phyloP scores from a whole-genome alignment of 1,140 invertebrate genomes.

The Leptoteleia sp. region DNA sequence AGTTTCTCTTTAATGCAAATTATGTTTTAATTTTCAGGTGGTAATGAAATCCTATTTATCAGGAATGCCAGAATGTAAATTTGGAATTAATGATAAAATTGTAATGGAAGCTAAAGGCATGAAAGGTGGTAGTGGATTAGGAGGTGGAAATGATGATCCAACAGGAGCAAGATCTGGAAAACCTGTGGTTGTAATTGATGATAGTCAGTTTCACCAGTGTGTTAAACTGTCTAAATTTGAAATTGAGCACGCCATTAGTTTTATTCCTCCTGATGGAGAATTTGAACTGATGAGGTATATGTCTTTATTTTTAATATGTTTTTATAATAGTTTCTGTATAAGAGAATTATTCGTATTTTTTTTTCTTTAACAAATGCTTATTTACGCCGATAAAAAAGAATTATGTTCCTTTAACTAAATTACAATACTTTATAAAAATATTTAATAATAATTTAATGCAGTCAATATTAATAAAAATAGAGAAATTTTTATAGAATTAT shows the following conservation, averaged over 20 bases:
- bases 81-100: constrained; percentile 99
- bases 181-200: constrained; percentile 99
- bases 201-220: constrained; percentile 99
- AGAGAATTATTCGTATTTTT: too few species aligned
- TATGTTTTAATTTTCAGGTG: constrained; percentile 81
- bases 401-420: too few species aligned
- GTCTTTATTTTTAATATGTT: too few species aligned
- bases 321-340: too few species aligned
- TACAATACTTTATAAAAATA: too few species aligned
- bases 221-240: constrained; percentile 99
- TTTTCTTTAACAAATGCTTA: too few species aligned
- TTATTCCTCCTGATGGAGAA: constrained; percentile 99
- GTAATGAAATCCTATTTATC: constrained; percentile 99
- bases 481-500: too few species aligned
- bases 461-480: too few species aligned
- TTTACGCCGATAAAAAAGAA: too few species aligned
- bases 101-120: constrained; percentile 98
- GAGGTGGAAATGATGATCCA: constrained; percentile 87
- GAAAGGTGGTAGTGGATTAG: constrained; percentile 85
- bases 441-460: too few species aligned
- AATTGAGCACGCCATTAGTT: constrained; percentile 99
- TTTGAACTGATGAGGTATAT: constrained; percentile 98
- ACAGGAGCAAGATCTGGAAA: constrained; percentile 94
- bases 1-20: too few species aligned
- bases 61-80: constrained; percentile 99